Conservation (phyloP, 2,888 invertebrate species). For the Norana najaformis region DNA sequence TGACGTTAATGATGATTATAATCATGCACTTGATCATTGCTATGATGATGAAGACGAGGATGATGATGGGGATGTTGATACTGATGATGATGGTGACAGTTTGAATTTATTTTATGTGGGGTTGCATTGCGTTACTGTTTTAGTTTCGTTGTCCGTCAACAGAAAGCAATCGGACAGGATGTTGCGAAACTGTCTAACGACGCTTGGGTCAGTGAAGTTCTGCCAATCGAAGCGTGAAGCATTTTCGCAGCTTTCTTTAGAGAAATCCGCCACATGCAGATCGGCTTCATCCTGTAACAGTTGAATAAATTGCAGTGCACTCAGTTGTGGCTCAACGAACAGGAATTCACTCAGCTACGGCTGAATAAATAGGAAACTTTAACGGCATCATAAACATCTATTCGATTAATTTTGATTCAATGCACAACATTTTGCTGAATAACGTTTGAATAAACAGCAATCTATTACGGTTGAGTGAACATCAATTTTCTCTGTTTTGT, state of each 20-base stretch:
- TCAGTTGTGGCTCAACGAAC: no score
- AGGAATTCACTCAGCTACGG: no score
- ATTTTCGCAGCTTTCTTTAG: conserved; percentile 62
- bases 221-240: conserved; percentile 78
- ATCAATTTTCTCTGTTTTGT: no score
- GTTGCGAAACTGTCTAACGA: conserved; percentile 76
- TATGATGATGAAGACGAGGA: conserved; percentile 37
- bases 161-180: conserved; percentile 75
- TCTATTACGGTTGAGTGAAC: no score
- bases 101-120: no score
- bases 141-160: conserved; percentile 65
- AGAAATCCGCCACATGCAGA: background rate
- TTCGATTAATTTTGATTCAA: no score
- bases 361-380: no score
- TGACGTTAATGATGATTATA: conserved; percentile 37
- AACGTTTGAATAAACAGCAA: no score
- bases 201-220: conserved; percentile 71
- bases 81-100: background rate
- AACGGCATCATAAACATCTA: background rate
- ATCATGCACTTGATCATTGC: conserved; percentile 40
- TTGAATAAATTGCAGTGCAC: background rate
- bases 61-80: background rate
- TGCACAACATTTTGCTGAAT: no score
- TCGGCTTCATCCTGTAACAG: background rate
- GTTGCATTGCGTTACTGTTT: background rate